Base-by-base conservation (phyloP, 2,888 invertebrate species). In the Cataglyphis rosenhaueri region DNA sequence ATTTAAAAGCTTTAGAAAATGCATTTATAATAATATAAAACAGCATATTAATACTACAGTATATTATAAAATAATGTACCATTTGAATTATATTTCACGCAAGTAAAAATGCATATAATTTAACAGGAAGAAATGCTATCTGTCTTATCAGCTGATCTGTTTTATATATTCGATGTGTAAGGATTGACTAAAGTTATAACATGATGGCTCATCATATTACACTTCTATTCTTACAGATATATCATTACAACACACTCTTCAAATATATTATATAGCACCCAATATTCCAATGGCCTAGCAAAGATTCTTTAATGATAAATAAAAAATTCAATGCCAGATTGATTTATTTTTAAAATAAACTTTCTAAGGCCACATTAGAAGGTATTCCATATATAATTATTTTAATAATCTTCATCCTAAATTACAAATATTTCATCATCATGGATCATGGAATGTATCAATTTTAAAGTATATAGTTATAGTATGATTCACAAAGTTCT, bases 341-440 rank as follows among this genome's bases (percentile, higher is more conserved):
- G 68, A 85, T 73, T 71, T 85, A 83, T 82, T 82, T 71, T 83
- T 84, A 86, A 85, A 85, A 82, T 87, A 52, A 88, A 81, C 85
- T 84, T 87, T 90, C 90, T 91, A 92, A 92, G 92, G 91, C 91
- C 92, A 88, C 92, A 88, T 88, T 91, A 90, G 87, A 52, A 52
- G 84, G 87, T 91, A 88, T 84, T 86, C 84, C 84, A 65, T n/a
- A 65, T 18, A 79, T 61, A 85, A 84, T 82, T 9, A 61, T 82
- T 81, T 70, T 29, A 81, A 73, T 84, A 81, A 84, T 88, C 38
- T 73, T 82, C 48, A 71, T 79, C 18, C 44, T 64, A 76, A 86
- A 59, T 70, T 71, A 86, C 38, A 32, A 73, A 65, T 35, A 18
- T 83, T 48, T 83, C 76, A 76, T 68, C 55, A 25, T 78, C 21